These are phyloP conservation scores for Hypercompe scribonia DNA, from an alignment of 2,888 invertebrate species.

Conservation along the genomic window DNA sequence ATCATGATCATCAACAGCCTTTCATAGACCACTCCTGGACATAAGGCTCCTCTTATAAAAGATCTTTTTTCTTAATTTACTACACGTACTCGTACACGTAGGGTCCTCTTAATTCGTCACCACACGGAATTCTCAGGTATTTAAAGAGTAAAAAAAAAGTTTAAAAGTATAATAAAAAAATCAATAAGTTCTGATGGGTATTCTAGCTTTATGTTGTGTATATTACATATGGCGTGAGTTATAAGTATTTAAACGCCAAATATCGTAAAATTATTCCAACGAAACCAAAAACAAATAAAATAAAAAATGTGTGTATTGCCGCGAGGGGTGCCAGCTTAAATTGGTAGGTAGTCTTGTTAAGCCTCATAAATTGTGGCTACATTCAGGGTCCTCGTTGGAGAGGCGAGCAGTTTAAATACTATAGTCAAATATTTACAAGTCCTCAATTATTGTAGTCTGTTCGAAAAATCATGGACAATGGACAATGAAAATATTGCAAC, in stretches of 20 bases:
- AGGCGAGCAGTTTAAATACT: constrained; percentile 56
- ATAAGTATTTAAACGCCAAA: constrained; percentile 1
- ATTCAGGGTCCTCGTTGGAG: constrained; percentile 48
- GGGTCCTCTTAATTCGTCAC: no score
- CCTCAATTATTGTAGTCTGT: constrained; percentile 55
- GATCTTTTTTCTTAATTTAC: no score
- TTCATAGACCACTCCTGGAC: no score
- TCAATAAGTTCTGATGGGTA: neutral
- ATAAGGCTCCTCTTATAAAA: no score
- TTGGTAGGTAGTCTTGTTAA: constrained; percentile 50
- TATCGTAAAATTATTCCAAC: constrained; percentile 12
- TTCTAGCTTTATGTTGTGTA: neutral
- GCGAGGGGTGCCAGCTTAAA: constrained; percentile 41
- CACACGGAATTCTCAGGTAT: no score
- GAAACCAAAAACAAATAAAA: constrained; percentile 41
- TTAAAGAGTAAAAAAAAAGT: no score
- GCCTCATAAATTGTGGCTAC: constrained; percentile 50
- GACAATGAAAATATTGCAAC: constrained; percentile 57
- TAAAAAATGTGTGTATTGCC: constrained; percentile 40
- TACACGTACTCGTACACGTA: no score
- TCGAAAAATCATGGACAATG: constrained; percentile 18
- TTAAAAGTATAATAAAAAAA: no score
- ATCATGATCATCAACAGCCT: neutral
- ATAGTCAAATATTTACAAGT: constrained; percentile 60
- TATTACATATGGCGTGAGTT: neutral